Percentiles rank a stretch among this genome's conserved stretches.
phyloP scores from a whole-genome alignment of 2,888 invertebrate genomes.

The Spodoptera exigua region DNA sequence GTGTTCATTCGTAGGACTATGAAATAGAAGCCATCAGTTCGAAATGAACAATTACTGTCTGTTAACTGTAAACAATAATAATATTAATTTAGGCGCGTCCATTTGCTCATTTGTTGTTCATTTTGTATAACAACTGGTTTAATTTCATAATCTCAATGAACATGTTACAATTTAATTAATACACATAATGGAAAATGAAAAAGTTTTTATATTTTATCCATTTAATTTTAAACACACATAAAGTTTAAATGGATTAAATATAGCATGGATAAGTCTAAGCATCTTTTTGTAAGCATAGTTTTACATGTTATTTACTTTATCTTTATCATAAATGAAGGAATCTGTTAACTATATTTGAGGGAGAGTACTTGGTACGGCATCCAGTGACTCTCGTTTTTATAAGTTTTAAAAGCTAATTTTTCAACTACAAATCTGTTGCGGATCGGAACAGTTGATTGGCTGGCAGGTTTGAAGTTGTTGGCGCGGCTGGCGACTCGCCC shows the following conservation, averaged over 20 bases:
- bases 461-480: conserved; percentile 48
- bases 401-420: conserved; percentile 31
- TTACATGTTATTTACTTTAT: too few species aligned
- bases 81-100: conserved; percentile 18
- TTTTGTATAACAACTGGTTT: conserved; percentile 18
- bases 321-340: too few species aligned
- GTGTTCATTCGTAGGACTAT: conserved; percentile 32
- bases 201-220: too few species aligned
- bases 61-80: conserved; percentile 38
- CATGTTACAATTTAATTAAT: conserved; percentile 6
- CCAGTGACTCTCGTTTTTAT: neutral
- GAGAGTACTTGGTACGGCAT: too few species aligned
- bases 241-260: too few species aligned
- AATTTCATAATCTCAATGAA: conserved; percentile 19
- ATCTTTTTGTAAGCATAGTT: too few species aligned
- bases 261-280: too few species aligned
- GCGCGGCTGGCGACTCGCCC: conserved; percentile 62
- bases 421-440: conserved; percentile 20
- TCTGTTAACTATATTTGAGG: too few species aligned
- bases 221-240: too few species aligned
- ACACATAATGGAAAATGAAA: neutral
- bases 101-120: conserved; percentile 15
- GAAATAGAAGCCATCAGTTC: conserved; percentile 39
- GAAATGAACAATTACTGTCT: conserved; percentile 34
- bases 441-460: conserved; percentile 30